Percentiles rank a stretch among this genome's conserved stretches.
phyloP scores from a whole-genome alignment of 2,888 invertebrate genomes.

The Malachius bipustulatus region DNA sequence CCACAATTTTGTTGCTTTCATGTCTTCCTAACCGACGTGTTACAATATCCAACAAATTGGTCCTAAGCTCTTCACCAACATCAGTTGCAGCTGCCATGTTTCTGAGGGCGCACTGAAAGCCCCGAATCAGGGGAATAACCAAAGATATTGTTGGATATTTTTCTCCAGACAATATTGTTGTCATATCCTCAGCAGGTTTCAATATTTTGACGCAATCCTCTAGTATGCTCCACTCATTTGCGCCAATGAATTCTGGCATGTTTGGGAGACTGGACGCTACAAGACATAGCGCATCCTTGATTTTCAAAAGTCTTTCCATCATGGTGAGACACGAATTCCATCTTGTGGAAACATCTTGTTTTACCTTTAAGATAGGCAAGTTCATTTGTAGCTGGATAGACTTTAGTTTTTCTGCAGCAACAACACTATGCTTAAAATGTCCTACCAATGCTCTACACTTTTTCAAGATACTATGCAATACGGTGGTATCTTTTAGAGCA shows the following conservation, averaged over 20 bases:
- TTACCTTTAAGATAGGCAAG: constrained; percentile 20
- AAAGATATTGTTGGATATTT: constrained; percentile 21
- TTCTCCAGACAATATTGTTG: constrained; percentile 20
- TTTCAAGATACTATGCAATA: constrained; percentile 10
- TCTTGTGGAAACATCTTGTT: constrained; percentile 21
- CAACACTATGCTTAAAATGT: constrained; percentile 15
- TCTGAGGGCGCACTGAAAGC: constrained; percentile 14
- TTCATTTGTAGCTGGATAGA: constrained; percentile 17
- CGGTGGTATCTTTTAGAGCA: constrained; percentile 7
- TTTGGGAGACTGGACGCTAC: constrained; percentile 13
- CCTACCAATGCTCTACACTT: constrained; percentile 12
- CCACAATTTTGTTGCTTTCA: constrained; percentile 17
- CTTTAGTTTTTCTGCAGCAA: constrained; percentile 14
- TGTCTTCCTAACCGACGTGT: constrained; percentile 14
- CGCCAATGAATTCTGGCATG: constrained; percentile 17
- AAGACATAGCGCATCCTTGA: constrained; percentile 18
- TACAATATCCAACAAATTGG: constrained; percentile 12
- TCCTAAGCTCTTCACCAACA: constrained; percentile 12
- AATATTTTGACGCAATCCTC: constrained; percentile 17
- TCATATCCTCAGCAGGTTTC: constrained; percentile 18
- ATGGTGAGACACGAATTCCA: constrained; percentile 22
- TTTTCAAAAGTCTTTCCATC: constrained; percentile 18
- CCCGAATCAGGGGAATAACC: constrained; percentile 19
- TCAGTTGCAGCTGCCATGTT: constrained; percentile 10
- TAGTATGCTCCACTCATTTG: constrained; percentile 19